Evolutionary conservation across 2,888 invertebrate genomes (phyloP).

Genomic region (Amaurobius ferox): DNA sequence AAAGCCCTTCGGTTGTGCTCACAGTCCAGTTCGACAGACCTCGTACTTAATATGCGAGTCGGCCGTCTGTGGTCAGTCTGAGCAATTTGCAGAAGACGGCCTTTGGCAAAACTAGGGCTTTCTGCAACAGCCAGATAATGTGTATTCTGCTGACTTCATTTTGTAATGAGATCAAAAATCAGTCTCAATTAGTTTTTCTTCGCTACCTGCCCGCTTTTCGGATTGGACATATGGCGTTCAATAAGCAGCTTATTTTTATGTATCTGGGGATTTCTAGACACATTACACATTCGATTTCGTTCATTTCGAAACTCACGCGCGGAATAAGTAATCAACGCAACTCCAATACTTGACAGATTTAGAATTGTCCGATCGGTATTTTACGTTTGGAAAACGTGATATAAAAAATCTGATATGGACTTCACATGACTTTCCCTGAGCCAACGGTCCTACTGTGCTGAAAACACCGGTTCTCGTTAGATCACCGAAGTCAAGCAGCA

Average conservation of each 20-base stretch:
- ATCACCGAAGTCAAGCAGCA: too few relatives aligned
- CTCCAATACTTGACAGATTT: too few relatives aligned
- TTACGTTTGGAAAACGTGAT: too few relatives aligned
- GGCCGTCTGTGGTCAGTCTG: conserved; percentile 1
- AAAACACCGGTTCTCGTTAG: too few relatives aligned
- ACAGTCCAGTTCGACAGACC: not conserved
- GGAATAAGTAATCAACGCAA: not conserved
- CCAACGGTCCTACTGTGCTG: too few relatives aligned
- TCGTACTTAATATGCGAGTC: conserved; percentile 1
- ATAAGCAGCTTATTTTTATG: not conserved
- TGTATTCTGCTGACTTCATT: conserved; percentile 2
- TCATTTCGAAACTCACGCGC: not conserved
- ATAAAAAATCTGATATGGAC: too few relatives aligned
- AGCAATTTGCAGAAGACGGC: not conserved
- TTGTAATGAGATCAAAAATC: conserved; percentile 4
- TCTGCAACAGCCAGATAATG: not conserved
- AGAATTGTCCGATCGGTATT: too few relatives aligned
- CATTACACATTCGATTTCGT: not conserved
- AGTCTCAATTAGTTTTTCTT: conserved; percentile 16
- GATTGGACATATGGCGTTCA: not conserved
- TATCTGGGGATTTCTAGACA: not conserved
- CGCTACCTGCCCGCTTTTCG: not conserved
- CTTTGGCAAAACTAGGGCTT: not conserved
- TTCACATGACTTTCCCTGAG: too few relatives aligned
- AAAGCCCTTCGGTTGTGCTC: not conserved